phyloP scores from a whole-genome alignment of 2,888 invertebrate species.

The Abscondita cerata region DNA sequence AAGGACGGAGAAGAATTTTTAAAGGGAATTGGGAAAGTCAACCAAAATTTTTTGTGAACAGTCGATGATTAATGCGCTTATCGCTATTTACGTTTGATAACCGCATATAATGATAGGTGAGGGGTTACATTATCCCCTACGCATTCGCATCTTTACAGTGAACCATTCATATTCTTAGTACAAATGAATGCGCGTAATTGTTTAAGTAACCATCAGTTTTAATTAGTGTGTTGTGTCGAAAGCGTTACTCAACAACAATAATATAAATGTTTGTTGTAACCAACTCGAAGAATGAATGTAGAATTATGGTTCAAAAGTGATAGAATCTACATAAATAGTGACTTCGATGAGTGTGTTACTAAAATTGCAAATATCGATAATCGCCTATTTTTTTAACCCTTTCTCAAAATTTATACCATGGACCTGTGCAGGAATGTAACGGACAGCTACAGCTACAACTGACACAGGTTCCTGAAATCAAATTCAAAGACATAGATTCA shows the following conservation, averaged over 20 bases:
- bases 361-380: constrained; percentile 60
- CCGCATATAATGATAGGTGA: too few relatives aligned
- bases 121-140: too few relatives aligned
- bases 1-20: too few relatives aligned
- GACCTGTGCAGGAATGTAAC: constrained; percentile 51
- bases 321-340: constrained; percentile 48
- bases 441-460: constrained; percentile 58
- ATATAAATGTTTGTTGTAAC: neutral
- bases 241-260: neutral
- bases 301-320: constrained; percentile 49
- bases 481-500: constrained; percentile 69
- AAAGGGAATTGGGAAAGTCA: too few relatives aligned
- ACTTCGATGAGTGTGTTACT: constrained; percentile 50
- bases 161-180: too few relatives aligned
- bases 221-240: too few relatives aligned
- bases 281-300: constrained; percentile 11
- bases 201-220: too few relatives aligned
- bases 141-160: too few relatives aligned
- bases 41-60: too few relatives aligned
- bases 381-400: constrained; percentile 59
- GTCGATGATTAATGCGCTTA: too few relatives aligned
- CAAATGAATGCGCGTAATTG: too few relatives aligned
- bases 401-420: constrained; percentile 58
- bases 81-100: too few relatives aligned
- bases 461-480: constrained; percentile 62